A percentile compares a stretch with the other conserved stretches of the same genome.
Conservation (phyloP, 1,140 invertebrate species). For the Pachyrhynchus sulphureomaculatus region DNA sequence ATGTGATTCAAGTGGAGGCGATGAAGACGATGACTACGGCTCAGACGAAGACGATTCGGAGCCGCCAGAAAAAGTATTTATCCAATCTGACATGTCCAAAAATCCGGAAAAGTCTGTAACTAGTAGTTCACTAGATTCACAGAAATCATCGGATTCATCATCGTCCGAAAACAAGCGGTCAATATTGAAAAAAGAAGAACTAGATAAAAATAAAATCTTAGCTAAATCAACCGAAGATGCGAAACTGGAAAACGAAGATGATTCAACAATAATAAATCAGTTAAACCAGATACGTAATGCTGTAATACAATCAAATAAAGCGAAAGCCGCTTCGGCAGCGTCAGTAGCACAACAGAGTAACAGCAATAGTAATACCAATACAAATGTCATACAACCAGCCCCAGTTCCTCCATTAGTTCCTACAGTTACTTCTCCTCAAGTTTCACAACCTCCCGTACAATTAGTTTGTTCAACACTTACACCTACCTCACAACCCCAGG, state of each 20-base stretch:
- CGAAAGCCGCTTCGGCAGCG: background rate
- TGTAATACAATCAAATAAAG: slow-evolving; percentile 24
- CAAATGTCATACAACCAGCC: background rate
- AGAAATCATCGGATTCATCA: background rate
- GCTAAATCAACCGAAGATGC: background rate
- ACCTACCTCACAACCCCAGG: background rate
- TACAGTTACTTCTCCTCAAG: background rate
- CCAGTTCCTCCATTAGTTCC: background rate
- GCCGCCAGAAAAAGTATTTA: slow-evolving; percentile 13
- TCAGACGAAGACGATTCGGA: slow-evolving; percentile 16
- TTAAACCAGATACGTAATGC: slow-evolving; percentile 26
- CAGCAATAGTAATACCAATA: background rate
- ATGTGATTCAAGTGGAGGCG: background rate
- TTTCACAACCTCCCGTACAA: background rate
- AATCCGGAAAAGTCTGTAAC: background rate
- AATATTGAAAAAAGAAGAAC: background rate
- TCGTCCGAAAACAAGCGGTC: background rate
- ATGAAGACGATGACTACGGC: slow-evolving; percentile 13
- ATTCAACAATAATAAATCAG: slow-evolving; percentile 19
- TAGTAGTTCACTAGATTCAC: background rate
- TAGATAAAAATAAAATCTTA: background rate
- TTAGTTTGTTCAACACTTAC: background rate
- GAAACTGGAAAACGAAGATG: background rate
- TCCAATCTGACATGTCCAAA: background rate
- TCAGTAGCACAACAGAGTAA: too few relatives aligned